Evolutionary conservation across 2,113 vertebrate species (phyloP).

Genomic region (Festucalex cinctus): DNA sequence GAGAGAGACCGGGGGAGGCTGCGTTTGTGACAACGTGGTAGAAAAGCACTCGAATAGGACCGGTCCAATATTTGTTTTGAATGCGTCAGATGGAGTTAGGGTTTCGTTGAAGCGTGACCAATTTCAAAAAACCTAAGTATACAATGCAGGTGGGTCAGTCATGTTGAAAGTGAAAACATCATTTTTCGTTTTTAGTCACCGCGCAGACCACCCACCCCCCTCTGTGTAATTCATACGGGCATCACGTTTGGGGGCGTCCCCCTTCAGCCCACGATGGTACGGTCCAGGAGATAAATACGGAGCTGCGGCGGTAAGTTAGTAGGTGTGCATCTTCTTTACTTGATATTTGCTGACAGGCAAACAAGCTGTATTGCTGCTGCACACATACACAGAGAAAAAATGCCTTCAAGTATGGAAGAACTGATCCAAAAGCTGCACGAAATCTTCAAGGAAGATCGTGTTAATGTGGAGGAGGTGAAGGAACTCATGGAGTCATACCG

Average conservation of each 20-base stretch:
- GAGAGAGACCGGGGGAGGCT: conserved; percentile 17
- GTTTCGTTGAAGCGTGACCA: background rate
- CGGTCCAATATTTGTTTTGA: conserved; percentile 46
- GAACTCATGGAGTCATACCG: conserved; percentile 86
- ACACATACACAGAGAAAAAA: conserved; percentile 33
- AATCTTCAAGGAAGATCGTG: conserved; percentile 77
- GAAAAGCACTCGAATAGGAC: conserved; percentile 48
- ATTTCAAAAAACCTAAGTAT: background rate
- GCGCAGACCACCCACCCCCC: background rate
- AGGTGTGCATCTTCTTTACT: background rate
- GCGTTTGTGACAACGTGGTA: conserved; percentile 60
- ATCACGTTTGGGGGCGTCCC: background rate
- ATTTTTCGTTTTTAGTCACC: background rate
- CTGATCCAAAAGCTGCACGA: conserved; percentile 79
- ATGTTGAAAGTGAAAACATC: background rate
- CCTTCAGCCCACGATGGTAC: conserved; percentile 62
- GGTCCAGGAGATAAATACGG: conserved; percentile 29
- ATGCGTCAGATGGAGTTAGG: conserved; percentile 8
- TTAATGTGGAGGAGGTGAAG: conserved; percentile 88
- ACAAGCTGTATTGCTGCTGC: background rate
- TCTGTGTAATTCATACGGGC: background rate
- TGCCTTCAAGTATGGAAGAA: conserved; percentile 80
- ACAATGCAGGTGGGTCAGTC: no score
- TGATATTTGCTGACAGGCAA: accelerated
- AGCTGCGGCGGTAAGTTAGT: background rate